Percentiles rank a stretch among this genome's conserved stretches.
phyloP scores from a whole-genome alignment of 2,888 invertebrate species.

The Andrena trimmerana region DNA sequence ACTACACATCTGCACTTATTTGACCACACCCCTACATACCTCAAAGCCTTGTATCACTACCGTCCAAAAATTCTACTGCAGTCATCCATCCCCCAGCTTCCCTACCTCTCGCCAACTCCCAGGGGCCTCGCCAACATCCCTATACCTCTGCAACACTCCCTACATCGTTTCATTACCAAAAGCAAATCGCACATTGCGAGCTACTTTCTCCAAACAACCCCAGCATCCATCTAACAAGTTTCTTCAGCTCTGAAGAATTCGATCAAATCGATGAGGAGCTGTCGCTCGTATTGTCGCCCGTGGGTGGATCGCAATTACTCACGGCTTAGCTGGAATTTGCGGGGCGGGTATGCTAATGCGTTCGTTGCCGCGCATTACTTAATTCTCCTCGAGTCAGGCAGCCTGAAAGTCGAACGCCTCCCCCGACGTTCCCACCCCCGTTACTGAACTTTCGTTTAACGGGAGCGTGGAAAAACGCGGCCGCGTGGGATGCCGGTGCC shows the following conservation, averaged over 20 bases:
- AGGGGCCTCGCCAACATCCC: too few relatives aligned
- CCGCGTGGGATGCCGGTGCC: slow-evolving; percentile 5
- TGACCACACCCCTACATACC: too few relatives aligned
- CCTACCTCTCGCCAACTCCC: too few relatives aligned
- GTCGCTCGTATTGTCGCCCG: slow-evolving; percentile 1
- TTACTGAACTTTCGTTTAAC: slow-evolving; percentile 42
- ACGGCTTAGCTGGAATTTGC: slow-evolving; percentile 32
- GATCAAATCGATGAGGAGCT: slow-evolving; percentile 22
- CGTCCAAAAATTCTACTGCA: too few relatives aligned
- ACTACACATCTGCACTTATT: too few relatives aligned
- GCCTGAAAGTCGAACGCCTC: neutral
- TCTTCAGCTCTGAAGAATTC: neutral
- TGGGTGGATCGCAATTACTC: slow-evolving; percentile 29
- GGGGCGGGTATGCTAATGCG: slow-evolving; percentile 21
- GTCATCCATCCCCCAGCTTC: too few relatives aligned
- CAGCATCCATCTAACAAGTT: too few relatives aligned
- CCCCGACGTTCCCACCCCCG: neutral
- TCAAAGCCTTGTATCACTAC: too few relatives aligned
- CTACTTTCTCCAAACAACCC: too few relatives aligned
- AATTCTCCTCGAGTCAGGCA: slow-evolving; percentile 18
- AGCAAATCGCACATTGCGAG: too few relatives aligned
- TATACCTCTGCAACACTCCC: too few relatives aligned
- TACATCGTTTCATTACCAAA: too few relatives aligned
- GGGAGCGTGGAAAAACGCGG: neutral
- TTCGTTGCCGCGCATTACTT: slow-evolving; percentile 36